Base-by-base conservation (phyloP, 2,888 invertebrate species). In the Pyrocoelia pectoralis region DNA sequence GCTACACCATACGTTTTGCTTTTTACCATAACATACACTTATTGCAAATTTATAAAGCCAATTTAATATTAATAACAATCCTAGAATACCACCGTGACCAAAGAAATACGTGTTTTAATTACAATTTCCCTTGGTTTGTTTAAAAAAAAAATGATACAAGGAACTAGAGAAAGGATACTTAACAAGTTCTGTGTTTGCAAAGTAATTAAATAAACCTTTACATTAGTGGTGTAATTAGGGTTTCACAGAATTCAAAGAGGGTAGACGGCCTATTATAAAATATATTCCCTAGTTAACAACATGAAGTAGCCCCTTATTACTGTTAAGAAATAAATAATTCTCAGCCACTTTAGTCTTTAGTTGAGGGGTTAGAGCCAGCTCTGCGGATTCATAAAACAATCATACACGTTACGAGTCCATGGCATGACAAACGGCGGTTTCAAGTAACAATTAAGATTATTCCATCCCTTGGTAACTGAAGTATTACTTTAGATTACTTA, bases 1-100 rank as follows among this genome's bases (percentile, higher is more conserved):
- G 74, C 73, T 70, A 71, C 65, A 71, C 69, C 68, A 68, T 68
- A 69, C 73, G 71, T 70, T 70, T 67, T 65, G 65, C 63, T 67
- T 69, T 70, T 72, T 71, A 59, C 65, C 64, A 66, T 59, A 65
- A 68, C 69, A 59, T 53, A 43, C 52, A 53, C 59, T 52, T 50
- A 57, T 33, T 33, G 33, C 33, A 33, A 6, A 33, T 33, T 33
- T n/a, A 33, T 33, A n/a, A 33, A 33, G 24, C 4, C 8, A 33
- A 24, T 10, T 24, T 6, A 24, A 24, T 50, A 51, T 29, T 51
- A 29, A 51, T 14, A 24, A 12, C 17, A 8, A 18, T 15, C 9
- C n/a, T 48, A 18, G 14, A 48, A 18, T 18, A 48, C 12, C 8
- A 3, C 3, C 24, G 24, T 24, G 24, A 24, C 24, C 24, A 24